Conservation (phyloP, 2,113 vertebrate species). For the Sorex araneus region DNA sequence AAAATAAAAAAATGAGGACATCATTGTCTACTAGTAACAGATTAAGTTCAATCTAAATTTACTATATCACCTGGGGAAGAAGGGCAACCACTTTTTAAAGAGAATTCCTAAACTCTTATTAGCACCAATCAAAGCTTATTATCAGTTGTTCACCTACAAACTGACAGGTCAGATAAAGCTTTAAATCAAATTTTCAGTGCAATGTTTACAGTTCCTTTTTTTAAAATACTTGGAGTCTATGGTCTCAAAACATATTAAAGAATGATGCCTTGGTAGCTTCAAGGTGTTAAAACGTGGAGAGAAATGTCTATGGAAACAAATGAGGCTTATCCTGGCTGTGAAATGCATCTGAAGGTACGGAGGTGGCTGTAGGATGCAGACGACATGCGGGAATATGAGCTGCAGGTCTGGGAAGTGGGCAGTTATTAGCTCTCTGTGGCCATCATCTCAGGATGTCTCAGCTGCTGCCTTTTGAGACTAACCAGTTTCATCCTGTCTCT, state of each 20-base stretch:
- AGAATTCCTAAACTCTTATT: slow-evolving; percentile 91
- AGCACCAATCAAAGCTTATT: slow-evolving; percentile 93
- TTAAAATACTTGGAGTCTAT: slow-evolving; percentile 87
- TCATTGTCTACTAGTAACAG: slow-evolving; percentile 88
- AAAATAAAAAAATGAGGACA: slow-evolving; percentile 90
- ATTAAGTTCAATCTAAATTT: slow-evolving; percentile 89
- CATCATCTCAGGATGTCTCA: slow-evolving; percentile 89
- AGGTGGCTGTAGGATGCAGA: slow-evolving; percentile 84
- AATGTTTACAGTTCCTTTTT: slow-evolving; percentile 88
- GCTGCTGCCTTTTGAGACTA: slow-evolving; percentile 94
- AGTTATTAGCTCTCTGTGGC: slow-evolving; percentile 90
- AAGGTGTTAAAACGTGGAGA: slow-evolving; percentile 87
- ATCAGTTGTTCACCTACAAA: slow-evolving; percentile 89
- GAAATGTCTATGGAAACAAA: slow-evolving; percentile 84
- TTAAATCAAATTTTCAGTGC: slow-evolving; percentile 90
- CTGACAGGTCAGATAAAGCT: slow-evolving; percentile 91
- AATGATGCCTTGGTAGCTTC: slow-evolving; percentile 91
- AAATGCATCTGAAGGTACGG: slow-evolving; percentile 87
- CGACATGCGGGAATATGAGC: slow-evolving; percentile 87
- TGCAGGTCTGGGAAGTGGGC: slow-evolving; percentile 83
- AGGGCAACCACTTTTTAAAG: slow-evolving; percentile 86
- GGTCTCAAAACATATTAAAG: slow-evolving; percentile 90
- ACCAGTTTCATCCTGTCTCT: slow-evolving; percentile 97
- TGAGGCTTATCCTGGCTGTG: slow-evolving; percentile 84
- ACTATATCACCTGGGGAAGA: slow-evolving; percentile 89